Evolutionary conservation across 2,113 vertebrate species (phyloP).

Genomic region (Onychostruthus taczanowskii): DNA sequence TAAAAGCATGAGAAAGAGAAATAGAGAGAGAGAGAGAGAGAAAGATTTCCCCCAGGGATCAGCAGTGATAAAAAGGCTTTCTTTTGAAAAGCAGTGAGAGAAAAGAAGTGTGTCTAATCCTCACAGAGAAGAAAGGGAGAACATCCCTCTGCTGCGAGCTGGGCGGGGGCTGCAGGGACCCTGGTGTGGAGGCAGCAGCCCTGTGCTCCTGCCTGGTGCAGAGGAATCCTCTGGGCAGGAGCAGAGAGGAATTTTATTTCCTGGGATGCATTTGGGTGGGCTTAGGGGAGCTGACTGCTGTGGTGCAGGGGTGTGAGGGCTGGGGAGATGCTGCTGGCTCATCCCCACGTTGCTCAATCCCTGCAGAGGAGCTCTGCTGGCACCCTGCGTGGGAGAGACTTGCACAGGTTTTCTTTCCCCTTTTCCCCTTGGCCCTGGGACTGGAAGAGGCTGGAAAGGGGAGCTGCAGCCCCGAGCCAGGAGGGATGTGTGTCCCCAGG

Average conservation of each 20-base stretch:
- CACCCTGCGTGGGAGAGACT: not conserved
- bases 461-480: not conserved
- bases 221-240: not conserved
- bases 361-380: not conserved
- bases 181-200: not conserved
- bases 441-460: not conserved
- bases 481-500: not conserved
- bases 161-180: not conserved
- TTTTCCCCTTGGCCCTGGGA: not conserved
- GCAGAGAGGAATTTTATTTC: not conserved
- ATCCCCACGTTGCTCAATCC: not conserved
- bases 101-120: constrained; percentile 56
- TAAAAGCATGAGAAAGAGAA: not conserved
- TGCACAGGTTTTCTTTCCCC: not conserved
- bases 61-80: constrained; percentile 25
- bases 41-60: constrained; percentile 36
- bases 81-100: constrained; percentile 46
- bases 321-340: not conserved
- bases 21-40: not conserved
- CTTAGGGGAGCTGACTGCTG: not conserved
- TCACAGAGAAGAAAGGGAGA: constrained; percentile 33
- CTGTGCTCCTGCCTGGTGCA: not conserved
- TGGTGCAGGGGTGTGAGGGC: not conserved
- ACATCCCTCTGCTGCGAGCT: not conserved
- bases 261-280: accelerated